These are phyloP conservation scores for Gadopsis marmoratus DNA, from an alignment of 2,797 vertebrate genomes.

Conservation along the genomic window DNA sequence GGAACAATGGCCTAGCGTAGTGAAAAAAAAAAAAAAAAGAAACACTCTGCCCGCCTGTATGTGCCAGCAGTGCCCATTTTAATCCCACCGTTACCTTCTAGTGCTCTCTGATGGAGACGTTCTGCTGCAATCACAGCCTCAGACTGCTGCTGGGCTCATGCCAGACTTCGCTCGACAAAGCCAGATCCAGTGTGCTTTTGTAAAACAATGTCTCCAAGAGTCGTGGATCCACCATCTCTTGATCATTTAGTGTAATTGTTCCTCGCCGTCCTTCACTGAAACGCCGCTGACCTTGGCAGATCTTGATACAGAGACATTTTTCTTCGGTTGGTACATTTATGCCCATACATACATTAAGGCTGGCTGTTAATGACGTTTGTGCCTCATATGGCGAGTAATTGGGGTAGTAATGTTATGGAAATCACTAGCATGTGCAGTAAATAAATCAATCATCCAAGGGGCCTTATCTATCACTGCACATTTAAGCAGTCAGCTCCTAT, in stretches of 20 bases:
- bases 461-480: constrained; percentile 88
- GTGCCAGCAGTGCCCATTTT: constrained; percentile 87
- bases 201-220: constrained; percentile 65
- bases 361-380: constrained; percentile 64
- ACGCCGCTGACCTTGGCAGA: constrained; percentile 46
- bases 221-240: constrained; percentile 48
- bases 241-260: constrained; percentile 41
- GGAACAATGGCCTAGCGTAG: constrained; percentile 82
- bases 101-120: constrained; percentile 86
- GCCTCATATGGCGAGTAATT: constrained; percentile 76
- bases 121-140: constrained; percentile 77
- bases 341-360: constrained; percentile 58
- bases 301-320: constrained; percentile 13
- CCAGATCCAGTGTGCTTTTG: constrained; percentile 59
- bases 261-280: constrained; percentile 22
- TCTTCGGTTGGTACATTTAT: constrained; percentile 28
- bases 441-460: constrained; percentile 87
- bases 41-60: constrained; percentile 81
- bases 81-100: constrained; percentile 83
- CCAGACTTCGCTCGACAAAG: constrained; percentile 78
- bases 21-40: constrained; percentile 54
- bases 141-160: constrained; percentile 81
- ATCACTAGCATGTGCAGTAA: constrained; percentile 82
- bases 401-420: constrained; percentile 82
- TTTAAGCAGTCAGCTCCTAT: constrained; percentile 84